These are phyloP conservation scores for Zophobas atratus DNA, from an alignment of 1,140 invertebrate species.

Conservation along the genomic window DNA sequence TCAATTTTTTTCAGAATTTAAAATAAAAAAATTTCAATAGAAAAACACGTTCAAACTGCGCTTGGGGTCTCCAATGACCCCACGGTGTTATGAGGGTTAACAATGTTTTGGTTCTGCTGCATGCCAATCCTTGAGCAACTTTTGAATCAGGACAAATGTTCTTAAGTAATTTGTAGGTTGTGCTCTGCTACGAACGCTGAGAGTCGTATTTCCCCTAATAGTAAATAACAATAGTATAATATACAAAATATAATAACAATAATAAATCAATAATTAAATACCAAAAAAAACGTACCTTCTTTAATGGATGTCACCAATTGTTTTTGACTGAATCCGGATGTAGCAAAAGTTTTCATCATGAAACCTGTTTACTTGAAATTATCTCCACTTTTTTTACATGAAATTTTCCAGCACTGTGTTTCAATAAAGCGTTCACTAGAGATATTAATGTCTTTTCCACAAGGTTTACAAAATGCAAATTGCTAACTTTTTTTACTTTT, in stretches of 20 bases:
- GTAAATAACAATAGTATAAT: not conserved
- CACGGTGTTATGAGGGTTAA: not conserved
- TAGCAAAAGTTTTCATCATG: not conserved
- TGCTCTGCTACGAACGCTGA: conserved; percentile 53
- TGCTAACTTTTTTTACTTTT: conserved; percentile 23
- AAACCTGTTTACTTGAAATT: conserved; percentile 10
- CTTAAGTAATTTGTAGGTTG: conserved; percentile 50
- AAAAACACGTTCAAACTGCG: not conserved
- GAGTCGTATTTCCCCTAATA: conserved; percentile 36
- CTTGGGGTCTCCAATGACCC: not conserved
- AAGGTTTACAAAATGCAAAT: conserved; percentile 34
- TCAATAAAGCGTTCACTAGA: not conserved
- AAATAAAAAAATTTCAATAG: not conserved
- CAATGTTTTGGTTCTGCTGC: conserved; percentile 47
- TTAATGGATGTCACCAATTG: conserved; percentile 31
- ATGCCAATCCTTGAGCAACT: conserved; percentile 48
- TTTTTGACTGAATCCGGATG: not conserved
- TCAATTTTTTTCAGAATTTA: conserved; percentile 1
- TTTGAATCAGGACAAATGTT: conserved; percentile 51
- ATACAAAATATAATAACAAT: not conserved
- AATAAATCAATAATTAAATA: conserved; percentile 1
- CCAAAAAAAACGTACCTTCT: conserved; percentile 7
- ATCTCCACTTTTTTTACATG: not conserved
- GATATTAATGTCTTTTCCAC: conserved; percentile 24
- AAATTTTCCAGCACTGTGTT: not conserved